Evolutionary conservation across 2,113 vertebrate species (phyloP).

Genomic region (Pungitius pungitius): DNA sequence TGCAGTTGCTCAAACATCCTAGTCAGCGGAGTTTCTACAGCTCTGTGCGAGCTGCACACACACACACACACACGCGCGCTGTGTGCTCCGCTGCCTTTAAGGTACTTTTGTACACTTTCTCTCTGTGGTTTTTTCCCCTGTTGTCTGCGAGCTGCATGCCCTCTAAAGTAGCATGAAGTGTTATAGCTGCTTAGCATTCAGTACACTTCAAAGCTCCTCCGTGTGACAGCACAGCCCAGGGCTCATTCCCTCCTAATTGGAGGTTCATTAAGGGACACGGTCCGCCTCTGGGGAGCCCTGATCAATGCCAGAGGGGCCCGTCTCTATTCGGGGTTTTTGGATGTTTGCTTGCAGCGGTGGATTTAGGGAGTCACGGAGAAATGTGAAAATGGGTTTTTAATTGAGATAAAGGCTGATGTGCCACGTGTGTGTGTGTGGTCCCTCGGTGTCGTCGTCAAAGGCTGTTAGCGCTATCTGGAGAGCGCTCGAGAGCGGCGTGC

Average conservation of each 20-base stretch:
- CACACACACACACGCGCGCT: constrained; percentile 55
- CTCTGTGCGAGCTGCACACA: constrained; percentile 54
- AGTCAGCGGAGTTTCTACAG: constrained; percentile 9
- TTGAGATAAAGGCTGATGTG: constrained; percentile 68
- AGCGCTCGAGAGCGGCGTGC: constrained; percentile 33
- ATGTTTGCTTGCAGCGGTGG: constrained; percentile 68
- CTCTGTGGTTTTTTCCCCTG: constrained; percentile 49
- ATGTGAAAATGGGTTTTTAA: constrained; percentile 73
- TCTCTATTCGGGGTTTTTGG: constrained; percentile 57
- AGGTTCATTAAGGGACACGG: constrained; percentile 78
- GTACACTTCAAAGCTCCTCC: constrained; percentile 71
- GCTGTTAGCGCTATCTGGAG: constrained; percentile 33
- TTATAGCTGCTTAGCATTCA: constrained; percentile 71
- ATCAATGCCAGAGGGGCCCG: constrained; percentile 58
- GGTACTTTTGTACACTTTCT: constrained; percentile 53
- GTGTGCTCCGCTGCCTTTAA: constrained; percentile 47
- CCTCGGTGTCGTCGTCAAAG: constrained; percentile 49
- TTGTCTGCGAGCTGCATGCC: constrained; percentile 56
- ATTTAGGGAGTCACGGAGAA: constrained; percentile 62
- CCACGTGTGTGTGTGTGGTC: constrained; percentile 55
- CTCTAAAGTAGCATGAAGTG: constrained; percentile 52
- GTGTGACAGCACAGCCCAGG: constrained; percentile 70
- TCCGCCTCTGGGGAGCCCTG: constrained; percentile 60
- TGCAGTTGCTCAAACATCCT: constrained; percentile 32
- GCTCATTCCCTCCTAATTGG: constrained; percentile 78